These are phyloP conservation scores for Lordiphosa mommai DNA, from an alignment of 1,140 invertebrate species.

Conservation along the genomic window DNA sequence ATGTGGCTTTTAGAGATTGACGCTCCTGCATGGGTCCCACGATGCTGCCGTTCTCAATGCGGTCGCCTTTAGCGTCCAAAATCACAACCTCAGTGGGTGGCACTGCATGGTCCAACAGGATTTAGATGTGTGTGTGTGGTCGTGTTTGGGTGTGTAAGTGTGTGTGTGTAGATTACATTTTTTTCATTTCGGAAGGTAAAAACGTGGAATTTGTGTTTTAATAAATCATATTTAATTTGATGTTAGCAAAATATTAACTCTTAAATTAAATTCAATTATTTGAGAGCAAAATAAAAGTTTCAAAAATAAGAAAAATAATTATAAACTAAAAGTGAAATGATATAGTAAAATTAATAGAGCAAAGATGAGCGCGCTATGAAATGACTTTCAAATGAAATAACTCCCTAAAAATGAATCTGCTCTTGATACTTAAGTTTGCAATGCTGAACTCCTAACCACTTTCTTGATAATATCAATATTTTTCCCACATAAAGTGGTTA, in stretches of 20 bases:
- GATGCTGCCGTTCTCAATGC: conserved; percentile 65
- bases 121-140: conserved; percentile 20
- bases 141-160: conserved; percentile 9
- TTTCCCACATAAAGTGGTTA: no score
- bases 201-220: conserved; percentile 52
- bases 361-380: neutral
- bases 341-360: neutral
- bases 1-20: conserved; percentile 62
- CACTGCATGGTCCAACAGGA: conserved; percentile 47
- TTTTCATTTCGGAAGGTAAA: conserved; percentile 43
- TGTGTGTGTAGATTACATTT: conserved; percentile 24
- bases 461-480: no score
- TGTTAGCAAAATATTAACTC: neutral
- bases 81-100: conserved; percentile 76
- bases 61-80: conserved; percentile 74
- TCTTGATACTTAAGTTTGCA: no score
- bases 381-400: neutral
- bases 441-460: no score
- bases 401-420: no score
- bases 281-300: conserved; percentile 1
- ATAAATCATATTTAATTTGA: conserved; percentile 52
- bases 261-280: neutral
- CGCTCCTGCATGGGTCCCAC: conserved; percentile 77
- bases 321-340: conserved; percentile 19
- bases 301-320: neutral